These are phyloP conservation scores for Charanyca ferruginea DNA, from an alignment of 2,888 invertebrate species.

Conservation along the genomic window DNA sequence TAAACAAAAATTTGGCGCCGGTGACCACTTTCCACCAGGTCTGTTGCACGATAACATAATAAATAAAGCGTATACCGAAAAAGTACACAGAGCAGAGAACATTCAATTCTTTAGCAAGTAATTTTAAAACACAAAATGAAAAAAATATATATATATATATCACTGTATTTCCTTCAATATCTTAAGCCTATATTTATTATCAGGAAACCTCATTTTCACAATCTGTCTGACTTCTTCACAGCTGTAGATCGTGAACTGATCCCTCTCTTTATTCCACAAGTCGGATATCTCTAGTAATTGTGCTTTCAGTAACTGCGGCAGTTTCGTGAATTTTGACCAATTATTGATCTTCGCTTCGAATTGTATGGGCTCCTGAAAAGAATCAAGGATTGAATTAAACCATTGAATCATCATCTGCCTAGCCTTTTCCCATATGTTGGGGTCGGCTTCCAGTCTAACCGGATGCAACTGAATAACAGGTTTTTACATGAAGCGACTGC, in stretches of 20 bases:
- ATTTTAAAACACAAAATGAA: neutral
- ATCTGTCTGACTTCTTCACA: conserved; percentile 87
- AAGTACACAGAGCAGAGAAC: too few relatives aligned
- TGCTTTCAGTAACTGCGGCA: conserved; percentile 80
- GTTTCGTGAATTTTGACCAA: conserved; percentile 83
- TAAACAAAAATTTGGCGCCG: too few relatives aligned
- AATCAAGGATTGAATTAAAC: neutral
- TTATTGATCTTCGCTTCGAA: conserved; percentile 77
- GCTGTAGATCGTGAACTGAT: conserved; percentile 74
- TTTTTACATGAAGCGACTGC: too few relatives aligned
- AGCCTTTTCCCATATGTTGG: too few relatives aligned
- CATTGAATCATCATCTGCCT: too few relatives aligned
- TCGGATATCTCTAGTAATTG: conserved; percentile 83
- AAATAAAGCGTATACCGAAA: too few relatives aligned
- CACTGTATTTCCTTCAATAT: conserved; percentile 88
- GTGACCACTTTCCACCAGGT: too few relatives aligned
- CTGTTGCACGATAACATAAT: too few relatives aligned
- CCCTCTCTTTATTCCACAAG: conserved; percentile 77
- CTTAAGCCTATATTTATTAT: conserved; percentile 83
- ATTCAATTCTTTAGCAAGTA: neutral
- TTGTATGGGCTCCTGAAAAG: conserved; percentile 77
- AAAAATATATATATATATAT: conserved; percentile 42
- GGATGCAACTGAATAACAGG: too few relatives aligned
- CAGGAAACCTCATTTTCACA: conserved; percentile 86
- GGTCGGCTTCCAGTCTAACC: too few relatives aligned